phyloP scores from a whole-genome alignment of 2,888 invertebrate genomes.

The Xylota segnis region DNA sequence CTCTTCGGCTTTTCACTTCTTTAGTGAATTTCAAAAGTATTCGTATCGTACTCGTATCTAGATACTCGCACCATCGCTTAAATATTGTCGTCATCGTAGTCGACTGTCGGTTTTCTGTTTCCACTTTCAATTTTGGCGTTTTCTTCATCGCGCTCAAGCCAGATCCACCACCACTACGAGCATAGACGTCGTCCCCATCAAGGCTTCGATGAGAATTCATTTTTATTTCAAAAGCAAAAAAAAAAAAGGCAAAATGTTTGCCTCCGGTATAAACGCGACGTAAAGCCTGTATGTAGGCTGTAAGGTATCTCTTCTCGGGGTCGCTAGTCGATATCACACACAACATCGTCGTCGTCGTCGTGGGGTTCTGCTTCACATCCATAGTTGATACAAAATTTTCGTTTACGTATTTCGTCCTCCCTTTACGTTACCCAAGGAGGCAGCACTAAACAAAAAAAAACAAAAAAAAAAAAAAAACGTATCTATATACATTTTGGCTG shows the following conservation, averaged over 20 bases:
- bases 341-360: conserved; percentile 22
- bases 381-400: conserved; percentile 24
- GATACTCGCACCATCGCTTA: conserved; percentile 37
- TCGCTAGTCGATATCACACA: conserved; percentile 34
- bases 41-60: conserved; percentile 27
- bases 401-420: conserved; percentile 62
- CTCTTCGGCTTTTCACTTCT: conserved; percentile 59
- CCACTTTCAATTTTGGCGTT: conserved; percentile 19
- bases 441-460: too few relatives aligned
- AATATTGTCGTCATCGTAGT: conserved; percentile 42
- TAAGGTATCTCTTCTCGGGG: conserved; percentile 26
- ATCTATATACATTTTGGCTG: conserved; percentile 32
- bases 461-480: conserved; percentile 38
- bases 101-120: conserved; percentile 10
- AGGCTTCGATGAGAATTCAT: conserved; percentile 11
- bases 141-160: conserved; percentile 3
- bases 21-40: conserved; percentile 39
- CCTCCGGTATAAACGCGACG: conserved; percentile 31
- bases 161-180: conserved; percentile 5
- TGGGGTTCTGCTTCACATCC: conserved; percentile 42
- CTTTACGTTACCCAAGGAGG: conserved; percentile 27
- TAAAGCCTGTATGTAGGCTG: conserved; percentile 29
- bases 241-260: background rate
- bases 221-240: too few relatives aligned
- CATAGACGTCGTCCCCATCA: background rate